Base-by-base conservation (phyloP, 2,797 vertebrate species). In the Falco peregrinus region DNA sequence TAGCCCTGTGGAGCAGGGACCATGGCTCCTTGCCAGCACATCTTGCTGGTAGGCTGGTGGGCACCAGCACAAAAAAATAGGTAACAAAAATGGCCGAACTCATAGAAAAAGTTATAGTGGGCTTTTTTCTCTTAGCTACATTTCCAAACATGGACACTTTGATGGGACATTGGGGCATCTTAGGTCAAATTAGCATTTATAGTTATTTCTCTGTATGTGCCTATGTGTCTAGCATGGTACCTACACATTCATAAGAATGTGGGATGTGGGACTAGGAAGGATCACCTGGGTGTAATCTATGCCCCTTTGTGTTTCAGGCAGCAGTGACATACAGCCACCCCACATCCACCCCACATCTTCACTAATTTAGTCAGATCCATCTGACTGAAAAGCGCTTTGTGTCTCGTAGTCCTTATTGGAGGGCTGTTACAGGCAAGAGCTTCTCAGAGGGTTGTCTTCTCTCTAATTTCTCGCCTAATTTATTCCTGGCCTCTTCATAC, bases 381-480 rank as follows among this genome's bases (percentile, higher is more conserved):
- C 76, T 61, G 64, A 89, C 74, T 53, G 85, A 68, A 71, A 84
- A 83, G 57, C 1, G 2, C 41, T 86, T 73, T 90, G 37, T 84
- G 76, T 78, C 84, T 64, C 71, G 45, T 56, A 75, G 41, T 68
- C 61, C 65, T 70, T 70, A 50, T 4, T 84, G 68, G 81, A 93
- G 71, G 69, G 35, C 68, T 91, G n/a, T 91, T 96, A 57, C 37
- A 81, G 63, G 74, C 56, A 0, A 94, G 56, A 93, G 48, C 56
- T 90, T 89, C 93, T 95, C 90, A 85, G 61, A 96, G 94, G 53
- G 70, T 75, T 96, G 84, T 93, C 87, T 93, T 91, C 69, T 87
- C 87, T 77, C 90, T 95, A 81, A 94, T 96, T 95, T 90, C 90
- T 95, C 2, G 33, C 76, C 22, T 96, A 94, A 95, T 95, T 95